These are phyloP conservation scores for Tachina fera DNA, from an alignment of 2,888 invertebrate species.

Conservation along the genomic window DNA sequence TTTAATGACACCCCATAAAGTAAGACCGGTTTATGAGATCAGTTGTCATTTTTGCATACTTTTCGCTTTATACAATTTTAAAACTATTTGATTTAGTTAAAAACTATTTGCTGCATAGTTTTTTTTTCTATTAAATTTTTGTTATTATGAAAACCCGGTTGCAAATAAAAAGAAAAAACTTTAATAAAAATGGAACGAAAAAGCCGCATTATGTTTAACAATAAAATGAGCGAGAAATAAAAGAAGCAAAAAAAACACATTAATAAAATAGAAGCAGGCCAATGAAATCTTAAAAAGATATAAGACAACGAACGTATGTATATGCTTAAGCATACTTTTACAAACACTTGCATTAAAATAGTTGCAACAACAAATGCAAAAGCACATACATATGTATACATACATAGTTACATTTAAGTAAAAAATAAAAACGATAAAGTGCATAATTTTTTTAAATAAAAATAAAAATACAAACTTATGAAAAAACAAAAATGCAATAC, in stretches of 20 bases:
- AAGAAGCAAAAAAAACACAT: background rate
- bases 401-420: background rate
- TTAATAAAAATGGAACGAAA: slow-evolving; percentile 66
- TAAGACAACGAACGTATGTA: slow-evolving; percentile 3
- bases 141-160: slow-evolving; percentile 54
- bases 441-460: slow-evolving; percentile 26
- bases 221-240: slow-evolving; percentile 48
- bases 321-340: background rate
- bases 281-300: slow-evolving; percentile 56
- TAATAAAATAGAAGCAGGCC: slow-evolving; percentile 59
- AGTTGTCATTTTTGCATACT: slow-evolving; percentile 9
- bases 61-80: slow-evolving; percentile 8
- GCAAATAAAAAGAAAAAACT: slow-evolving; percentile 37
- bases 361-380: slow-evolving; percentile 10
- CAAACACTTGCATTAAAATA: slow-evolving; percentile 55
- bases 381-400: too few species aligned
- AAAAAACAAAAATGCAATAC: slow-evolving; percentile 39
- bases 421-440: slow-evolving; percentile 26
- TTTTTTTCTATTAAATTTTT: slow-evolving; percentile 9
- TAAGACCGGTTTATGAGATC: slow-evolving; percentile 60
- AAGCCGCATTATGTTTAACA: slow-evolving; percentile 65
- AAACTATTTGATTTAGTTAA: slow-evolving; percentile 37
- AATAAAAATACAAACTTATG: slow-evolving; percentile 16
- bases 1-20: slow-evolving; percentile 51
- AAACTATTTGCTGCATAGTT: slow-evolving; percentile 23